These are phyloP conservation scores for Syngnathoides biaculeatus DNA, from an alignment of 2,113 vertebrate genomes.

Conservation along the genomic window DNA sequence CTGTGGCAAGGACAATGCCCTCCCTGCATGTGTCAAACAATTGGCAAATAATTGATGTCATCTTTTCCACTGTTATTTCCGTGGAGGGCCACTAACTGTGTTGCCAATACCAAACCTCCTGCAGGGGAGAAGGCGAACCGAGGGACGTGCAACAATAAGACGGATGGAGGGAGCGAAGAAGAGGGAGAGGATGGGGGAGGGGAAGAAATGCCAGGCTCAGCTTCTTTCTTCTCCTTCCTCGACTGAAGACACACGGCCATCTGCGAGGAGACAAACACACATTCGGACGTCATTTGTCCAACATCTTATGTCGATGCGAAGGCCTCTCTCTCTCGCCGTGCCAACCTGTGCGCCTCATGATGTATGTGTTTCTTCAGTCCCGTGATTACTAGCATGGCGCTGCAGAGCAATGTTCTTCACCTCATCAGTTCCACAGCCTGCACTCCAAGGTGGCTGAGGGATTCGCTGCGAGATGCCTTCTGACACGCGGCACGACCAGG, in stretches of 20 bases:
- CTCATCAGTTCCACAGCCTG: conserved; percentile 99
- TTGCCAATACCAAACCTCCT: conserved; percentile 90
- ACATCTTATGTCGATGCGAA: conserved; percentile 96
- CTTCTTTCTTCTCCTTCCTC: conserved; percentile 60
- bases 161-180: conserved; percentile 63
- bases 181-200: conserved; percentile 63
- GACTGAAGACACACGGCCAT: conserved; percentile 85
- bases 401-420: conserved; percentile 93
- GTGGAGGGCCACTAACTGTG: conserved; percentile 87
- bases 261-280: conserved; percentile 88
- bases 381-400: conserved; percentile 97
- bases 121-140: conserved; percentile 56
- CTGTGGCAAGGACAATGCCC: conserved; percentile 96
- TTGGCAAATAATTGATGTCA: conserved; percentile 99
- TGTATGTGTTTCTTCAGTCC: conserved; percentile 99
- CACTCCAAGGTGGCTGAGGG: conserved; percentile 91
- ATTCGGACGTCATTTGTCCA: conserved; percentile 98
- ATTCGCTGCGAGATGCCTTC: conserved; percentile 94
- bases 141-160: conserved; percentile 57
- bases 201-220: conserved; percentile 88
- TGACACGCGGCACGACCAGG: conserved; percentile 86
- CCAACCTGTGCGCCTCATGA: conserved; percentile 97
- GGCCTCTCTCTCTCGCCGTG: conserved; percentile 95
- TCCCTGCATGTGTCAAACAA: conserved; percentile 91
- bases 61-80: conserved; percentile 92